phyloP scores from a whole-genome alignment of 2,113 vertebrate species.

The Amia ocellicauda region DNA sequence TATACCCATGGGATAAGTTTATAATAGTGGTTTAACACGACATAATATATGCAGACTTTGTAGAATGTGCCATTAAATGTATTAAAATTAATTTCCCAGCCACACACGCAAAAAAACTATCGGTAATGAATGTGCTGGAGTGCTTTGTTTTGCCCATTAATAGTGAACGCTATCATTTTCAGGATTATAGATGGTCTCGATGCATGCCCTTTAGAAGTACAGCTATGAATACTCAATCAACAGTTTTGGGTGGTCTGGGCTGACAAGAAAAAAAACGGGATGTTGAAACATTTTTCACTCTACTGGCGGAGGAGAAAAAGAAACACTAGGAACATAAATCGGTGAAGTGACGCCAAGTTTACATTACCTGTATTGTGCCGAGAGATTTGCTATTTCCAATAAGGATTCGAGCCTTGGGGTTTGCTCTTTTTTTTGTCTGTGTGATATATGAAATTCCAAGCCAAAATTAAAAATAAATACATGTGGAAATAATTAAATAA shows the following conservation, averaged over 20 bases:
- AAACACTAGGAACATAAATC: too few species aligned
- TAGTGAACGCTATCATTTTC: conserved; percentile 17
- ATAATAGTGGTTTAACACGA: conserved; percentile 45
- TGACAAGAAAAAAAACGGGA: not conserved
- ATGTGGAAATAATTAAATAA: too few species aligned
- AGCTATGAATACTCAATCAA: not conserved
- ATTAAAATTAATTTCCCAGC: conserved; percentile 53
- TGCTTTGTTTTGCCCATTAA: conserved; percentile 61
- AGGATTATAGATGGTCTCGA: not conserved
- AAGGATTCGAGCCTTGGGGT: too few species aligned
- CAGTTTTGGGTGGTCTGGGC: not conserved
- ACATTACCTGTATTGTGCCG: too few species aligned
- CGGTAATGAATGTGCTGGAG: conserved; percentile 45
- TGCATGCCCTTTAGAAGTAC: not conserved
- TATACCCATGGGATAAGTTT: too few species aligned
- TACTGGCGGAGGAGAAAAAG: not conserved
- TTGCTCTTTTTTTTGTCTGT: too few species aligned
- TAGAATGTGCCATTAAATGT: conserved; percentile 35
- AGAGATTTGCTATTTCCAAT: too few species aligned
- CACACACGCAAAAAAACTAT: conserved; percentile 59
- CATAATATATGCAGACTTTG: conserved; percentile 53
- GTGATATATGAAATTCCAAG: too few species aligned
- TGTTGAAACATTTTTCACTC: not conserved
- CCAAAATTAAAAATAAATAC: too few species aligned
- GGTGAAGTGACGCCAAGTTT: too few species aligned